Conservation (phyloP, 1,140 invertebrate genomes). For the Mya arenaria region DNA sequence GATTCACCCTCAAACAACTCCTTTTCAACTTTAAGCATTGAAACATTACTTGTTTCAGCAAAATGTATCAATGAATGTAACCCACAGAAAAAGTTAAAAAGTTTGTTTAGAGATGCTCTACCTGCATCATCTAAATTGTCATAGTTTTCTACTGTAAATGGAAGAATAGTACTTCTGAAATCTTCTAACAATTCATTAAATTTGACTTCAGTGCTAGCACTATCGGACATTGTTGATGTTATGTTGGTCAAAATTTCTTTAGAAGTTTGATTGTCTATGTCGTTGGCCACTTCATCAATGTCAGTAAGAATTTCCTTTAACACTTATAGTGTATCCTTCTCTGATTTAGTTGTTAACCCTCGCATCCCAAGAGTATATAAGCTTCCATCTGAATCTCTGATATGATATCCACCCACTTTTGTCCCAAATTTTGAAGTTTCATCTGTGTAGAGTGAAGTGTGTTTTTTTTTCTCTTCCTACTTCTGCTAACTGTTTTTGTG, state of each 20-base stretch:
- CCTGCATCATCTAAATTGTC: background rate
- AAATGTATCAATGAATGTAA: slow-evolving; percentile 41
- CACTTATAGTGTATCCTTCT: background rate
- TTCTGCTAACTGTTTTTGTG: background rate
- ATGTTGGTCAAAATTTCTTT: slow-evolving; percentile 21
- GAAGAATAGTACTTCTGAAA: background rate
- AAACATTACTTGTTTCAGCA: slow-evolving; percentile 6
- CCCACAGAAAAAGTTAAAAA: slow-evolving; percentile 44
- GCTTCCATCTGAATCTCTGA: slow-evolving; percentile 2
- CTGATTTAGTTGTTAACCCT: slow-evolving; percentile 24
- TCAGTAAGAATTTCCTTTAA: slow-evolving; percentile 20
- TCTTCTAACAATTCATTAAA: slow-evolving; percentile 15
- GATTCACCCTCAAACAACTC: background rate
- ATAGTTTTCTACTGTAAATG: slow-evolving; percentile 11
- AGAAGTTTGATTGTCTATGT: background rate
- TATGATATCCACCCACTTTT: slow-evolving; percentile 17
- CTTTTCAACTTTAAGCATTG: slow-evolving; percentile 6
- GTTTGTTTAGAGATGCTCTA: background rate
- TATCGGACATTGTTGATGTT: background rate
- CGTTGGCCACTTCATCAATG: slow-evolving; percentile 1
- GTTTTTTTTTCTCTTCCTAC: background rate
- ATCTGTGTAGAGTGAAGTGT: slow-evolving; percentile 12
- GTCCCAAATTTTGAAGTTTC: slow-evolving; percentile 31
- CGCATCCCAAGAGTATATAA: slow-evolving; percentile 10
- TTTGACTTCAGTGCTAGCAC: slow-evolving; percentile 18